A percentile compares a stretch with the other conserved stretches of the same genome.
phyloP scores from a whole-genome alignment of 2,888 invertebrate genomes.

The Cosmorhoe ocellata region DNA sequence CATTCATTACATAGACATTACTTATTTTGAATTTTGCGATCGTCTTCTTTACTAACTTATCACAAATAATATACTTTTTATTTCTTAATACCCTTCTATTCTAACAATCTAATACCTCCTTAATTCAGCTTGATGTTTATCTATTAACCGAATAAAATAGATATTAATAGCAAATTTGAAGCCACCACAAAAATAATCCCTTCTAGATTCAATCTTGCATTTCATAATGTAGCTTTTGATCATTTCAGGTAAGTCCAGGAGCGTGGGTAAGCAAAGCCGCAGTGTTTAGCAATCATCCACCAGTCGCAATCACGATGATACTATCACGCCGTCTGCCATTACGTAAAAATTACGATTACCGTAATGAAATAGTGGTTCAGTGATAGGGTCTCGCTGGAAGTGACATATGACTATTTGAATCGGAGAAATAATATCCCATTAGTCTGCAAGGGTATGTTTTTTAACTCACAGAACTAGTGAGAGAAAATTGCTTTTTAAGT shows the following conservation, averaged over 20 bases:
- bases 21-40: too few species aligned
- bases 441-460: too few species aligned
- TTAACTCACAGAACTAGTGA: too few species aligned
- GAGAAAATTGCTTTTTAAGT: too few species aligned
- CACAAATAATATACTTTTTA: too few species aligned
- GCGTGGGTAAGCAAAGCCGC: conserved; percentile 65
- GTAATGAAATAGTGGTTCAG: conserved; percentile 70
- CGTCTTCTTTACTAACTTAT: too few species aligned
- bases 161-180: neutral
- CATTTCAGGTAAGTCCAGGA: conserved; percentile 30
- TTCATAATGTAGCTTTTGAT: conserved; percentile 22
- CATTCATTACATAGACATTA: too few species aligned
- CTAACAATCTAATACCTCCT: too few species aligned
- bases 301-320: conserved; percentile 68
- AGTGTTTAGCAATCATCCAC: conserved; percentile 65
- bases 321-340: conserved; percentile 64
- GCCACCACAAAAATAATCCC: conserved; percentile 10
- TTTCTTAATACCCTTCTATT: too few species aligned
- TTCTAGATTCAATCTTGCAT: conserved; percentile 12
- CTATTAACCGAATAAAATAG: too few species aligned
- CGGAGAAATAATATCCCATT: too few species aligned
- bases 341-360: conserved; percentile 81
- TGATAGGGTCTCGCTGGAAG: conserved; percentile 40
- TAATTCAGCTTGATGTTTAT: too few species aligned
- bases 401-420: conserved; percentile 27